A percentile compares a stretch with the other conserved stretches of the same genome.
phyloP scores from a whole-genome alignment of 1,140 invertebrate genomes.

The Drosophila carrolli region DNA sequence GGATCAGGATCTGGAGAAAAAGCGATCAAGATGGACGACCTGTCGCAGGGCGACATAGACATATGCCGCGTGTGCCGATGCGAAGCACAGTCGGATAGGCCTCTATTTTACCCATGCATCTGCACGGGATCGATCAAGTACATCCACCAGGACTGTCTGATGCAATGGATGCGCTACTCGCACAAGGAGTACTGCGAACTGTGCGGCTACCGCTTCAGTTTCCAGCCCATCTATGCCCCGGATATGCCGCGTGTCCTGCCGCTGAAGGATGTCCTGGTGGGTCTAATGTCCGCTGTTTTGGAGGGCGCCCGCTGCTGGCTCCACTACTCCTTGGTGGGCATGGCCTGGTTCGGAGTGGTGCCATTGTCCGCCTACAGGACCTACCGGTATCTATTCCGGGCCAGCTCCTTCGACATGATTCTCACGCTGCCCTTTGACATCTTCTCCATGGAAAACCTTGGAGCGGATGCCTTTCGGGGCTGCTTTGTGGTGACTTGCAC shows the following conservation, averaged over 20 bases:
- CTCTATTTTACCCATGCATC: constrained; percentile 98
- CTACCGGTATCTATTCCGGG: constrained; percentile 96
- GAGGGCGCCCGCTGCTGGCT: constrained; percentile 98
- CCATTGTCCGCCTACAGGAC: constrained; percentile 98
- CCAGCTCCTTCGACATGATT: constrained; percentile 93
- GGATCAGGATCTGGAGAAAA: constrained; percentile 9
- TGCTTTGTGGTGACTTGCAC: constrained; percentile 99
- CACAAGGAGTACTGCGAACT: constrained; percentile 99
- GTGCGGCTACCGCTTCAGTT: constrained; percentile 98
- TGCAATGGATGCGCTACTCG: constrained; percentile 97
- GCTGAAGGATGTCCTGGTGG: constrained; percentile 91
- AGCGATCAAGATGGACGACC: constrained; percentile 68
- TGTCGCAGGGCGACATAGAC: constrained; percentile 86
- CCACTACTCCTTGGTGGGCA: constrained; percentile 97
- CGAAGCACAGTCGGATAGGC: constrained; percentile 91
- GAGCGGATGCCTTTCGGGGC: constrained; percentile 97
- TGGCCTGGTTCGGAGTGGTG: constrained; percentile 98
- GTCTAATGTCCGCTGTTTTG: constrained; percentile 94
- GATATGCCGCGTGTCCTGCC: constrained; percentile 99
- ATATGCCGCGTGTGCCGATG: constrained; percentile 98
- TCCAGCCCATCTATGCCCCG: constrained; percentile 99
- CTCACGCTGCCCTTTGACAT: constrained; percentile 96
- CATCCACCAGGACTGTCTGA: constrained; percentile 97
- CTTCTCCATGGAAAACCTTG: constrained; percentile 96
- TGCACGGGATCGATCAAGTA: constrained; percentile 99